phyloP scores from a whole-genome alignment of 2,113 vertebrate species.

The Gymnocephalus cernua region DNA sequence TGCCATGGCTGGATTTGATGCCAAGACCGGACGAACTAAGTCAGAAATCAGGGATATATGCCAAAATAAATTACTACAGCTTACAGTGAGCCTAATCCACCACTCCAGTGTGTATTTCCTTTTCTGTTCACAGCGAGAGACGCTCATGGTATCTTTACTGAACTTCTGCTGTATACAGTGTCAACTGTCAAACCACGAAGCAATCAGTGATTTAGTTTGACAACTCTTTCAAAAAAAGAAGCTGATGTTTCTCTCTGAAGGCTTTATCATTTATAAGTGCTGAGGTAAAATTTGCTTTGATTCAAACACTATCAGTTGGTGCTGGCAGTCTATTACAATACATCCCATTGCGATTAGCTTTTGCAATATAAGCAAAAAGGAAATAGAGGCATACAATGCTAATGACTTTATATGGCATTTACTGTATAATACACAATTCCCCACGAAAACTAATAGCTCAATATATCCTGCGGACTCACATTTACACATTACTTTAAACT shows the following conservation, averaged over 20 bases:
- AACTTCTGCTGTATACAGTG: constrained; percentile 44
- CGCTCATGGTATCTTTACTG: constrained; percentile 49
- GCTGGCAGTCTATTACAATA: not conserved
- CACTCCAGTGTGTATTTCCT: constrained; percentile 49
- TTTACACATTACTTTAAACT: not conserved
- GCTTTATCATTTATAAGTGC: constrained; percentile 1
- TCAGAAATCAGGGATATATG: constrained; percentile 77
- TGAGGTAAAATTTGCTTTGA: constrained; percentile 27
- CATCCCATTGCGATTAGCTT: not conserved
- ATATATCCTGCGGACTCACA: constrained; percentile 3
- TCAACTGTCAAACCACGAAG: constrained; percentile 49
- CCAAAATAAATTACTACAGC: constrained; percentile 80
- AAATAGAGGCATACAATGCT: not conserved
- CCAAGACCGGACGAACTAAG: constrained; percentile 68
- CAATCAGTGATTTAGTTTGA: not conserved
- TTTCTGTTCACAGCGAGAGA: constrained; percentile 37
- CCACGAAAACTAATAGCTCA: not conserved
- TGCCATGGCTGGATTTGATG: constrained; percentile 67
- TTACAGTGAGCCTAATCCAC: constrained; percentile 73
- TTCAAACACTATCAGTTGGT: constrained; percentile 1
- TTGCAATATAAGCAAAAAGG: not conserved
- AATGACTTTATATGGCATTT: constrained; percentile 15
- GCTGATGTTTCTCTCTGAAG: constrained; percentile 20
- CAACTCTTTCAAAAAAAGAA: constrained; percentile 24
- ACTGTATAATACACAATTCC: not conserved